Percentiles rank a stretch among this genome's conserved stretches.
These are phyloP conservation scores for Syrphus vitripennis DNA, from an alignment of 2,888 invertebrate species.

Conservation along the genomic window DNA sequence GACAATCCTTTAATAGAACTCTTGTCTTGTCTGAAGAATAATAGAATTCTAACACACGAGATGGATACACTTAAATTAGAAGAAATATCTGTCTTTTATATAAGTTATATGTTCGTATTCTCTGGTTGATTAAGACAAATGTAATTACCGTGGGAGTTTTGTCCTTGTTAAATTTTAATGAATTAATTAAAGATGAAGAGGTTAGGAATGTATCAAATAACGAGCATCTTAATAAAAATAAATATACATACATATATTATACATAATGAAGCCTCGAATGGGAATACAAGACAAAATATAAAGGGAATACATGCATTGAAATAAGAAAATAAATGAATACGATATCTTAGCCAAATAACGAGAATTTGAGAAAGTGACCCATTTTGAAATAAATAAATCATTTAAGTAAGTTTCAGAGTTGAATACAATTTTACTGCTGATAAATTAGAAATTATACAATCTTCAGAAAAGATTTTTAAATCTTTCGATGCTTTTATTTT, in stretches of 20 bases:
- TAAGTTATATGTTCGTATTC: too few relatives aligned
- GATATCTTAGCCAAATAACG: too few relatives aligned
- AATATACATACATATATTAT: neutral
- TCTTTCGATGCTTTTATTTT: too few relatives aligned
- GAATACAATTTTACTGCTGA: too few relatives aligned
- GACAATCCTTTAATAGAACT: neutral
- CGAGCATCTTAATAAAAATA: neutral
- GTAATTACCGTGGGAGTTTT: neutral
- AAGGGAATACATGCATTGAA: neutral
- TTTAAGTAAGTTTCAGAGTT: too few relatives aligned
- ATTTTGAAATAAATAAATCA: too few relatives aligned
- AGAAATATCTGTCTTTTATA: neutral
- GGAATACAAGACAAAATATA: too few relatives aligned
- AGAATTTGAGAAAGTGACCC: too few relatives aligned
- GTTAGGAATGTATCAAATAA: neutral
- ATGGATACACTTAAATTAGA: neutral
- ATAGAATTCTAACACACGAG: neutral
- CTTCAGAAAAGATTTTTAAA: too few relatives aligned
- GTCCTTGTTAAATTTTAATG: neutral
- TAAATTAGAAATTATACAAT: too few relatives aligned
- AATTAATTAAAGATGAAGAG: neutral
- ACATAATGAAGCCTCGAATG: neutral
- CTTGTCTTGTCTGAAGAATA: neutral
- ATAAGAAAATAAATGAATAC: too few relatives aligned
- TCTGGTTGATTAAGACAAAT: neutral